A percentile compares a stretch with the other conserved stretches of the same genome.
Evolutionary conservation across 2,888 invertebrate species (phyloP).

Genomic region (Tinea semifulvella): DNA sequence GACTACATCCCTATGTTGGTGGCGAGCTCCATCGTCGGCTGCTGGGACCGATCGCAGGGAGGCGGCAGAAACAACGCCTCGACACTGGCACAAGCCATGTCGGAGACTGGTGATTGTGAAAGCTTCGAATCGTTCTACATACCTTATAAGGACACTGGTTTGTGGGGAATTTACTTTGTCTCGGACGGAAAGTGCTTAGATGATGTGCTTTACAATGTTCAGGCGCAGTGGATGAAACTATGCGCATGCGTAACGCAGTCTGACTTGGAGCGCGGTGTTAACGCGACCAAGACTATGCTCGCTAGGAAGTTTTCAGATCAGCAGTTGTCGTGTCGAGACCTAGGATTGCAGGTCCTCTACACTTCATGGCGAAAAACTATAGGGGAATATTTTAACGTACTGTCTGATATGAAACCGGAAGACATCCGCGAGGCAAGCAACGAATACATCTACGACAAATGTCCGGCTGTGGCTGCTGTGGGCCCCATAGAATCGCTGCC

Average conservation of each 20-base stretch:
- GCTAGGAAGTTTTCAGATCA: conserved; percentile 30
- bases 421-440: conserved; percentile 24
- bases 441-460: conserved; percentile 45
- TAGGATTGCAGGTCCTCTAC: conserved; percentile 41
- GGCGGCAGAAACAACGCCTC: conserved; percentile 32
- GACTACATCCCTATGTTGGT: conserved; percentile 39
- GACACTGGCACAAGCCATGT: conserved; percentile 30
- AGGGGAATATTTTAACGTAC: conserved; percentile 19
- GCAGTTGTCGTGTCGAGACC: conserved; percentile 35
- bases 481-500: conserved; percentile 51
- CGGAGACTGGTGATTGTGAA: conserved; percentile 35
- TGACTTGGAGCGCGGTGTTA: conserved; percentile 38
- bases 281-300: conserved; percentile 33
- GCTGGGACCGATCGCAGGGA: conserved; percentile 43
- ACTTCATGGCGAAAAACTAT: conserved; percentile 28
- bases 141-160: conserved; percentile 43
- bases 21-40: conserved; percentile 41
- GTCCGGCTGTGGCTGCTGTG: conserved; percentile 45
- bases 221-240: conserved; percentile 45
- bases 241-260: conserved; percentile 28
- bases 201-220: conserved; percentile 38
- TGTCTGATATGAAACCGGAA: conserved; percentile 19
- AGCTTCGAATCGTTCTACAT: conserved; percentile 50
- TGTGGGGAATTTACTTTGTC: conserved; percentile 58
- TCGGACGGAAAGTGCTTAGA: conserved; percentile 34